Conservation (phyloP, 1,140 invertebrate genomes). For the Arctopsyche grandis region DNA sequence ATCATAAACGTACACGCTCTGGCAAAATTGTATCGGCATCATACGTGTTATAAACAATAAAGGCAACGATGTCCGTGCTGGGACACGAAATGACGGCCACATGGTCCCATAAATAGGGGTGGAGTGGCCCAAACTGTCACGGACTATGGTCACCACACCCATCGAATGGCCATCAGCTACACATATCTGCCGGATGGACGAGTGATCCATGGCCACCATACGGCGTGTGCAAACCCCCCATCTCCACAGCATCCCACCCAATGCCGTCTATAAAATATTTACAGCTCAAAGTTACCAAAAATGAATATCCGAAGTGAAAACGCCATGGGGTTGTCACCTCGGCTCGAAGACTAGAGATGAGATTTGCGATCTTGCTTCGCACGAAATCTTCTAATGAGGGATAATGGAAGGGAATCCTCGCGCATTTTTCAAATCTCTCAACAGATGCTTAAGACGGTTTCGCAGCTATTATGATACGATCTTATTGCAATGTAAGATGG, state of each 20-base stretch:
- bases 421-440: slow-evolving; percentile 22
- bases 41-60: not conserved
- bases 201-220: not conserved
- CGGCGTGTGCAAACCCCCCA: too few relatives aligned
- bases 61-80: not conserved
- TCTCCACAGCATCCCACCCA: too few relatives aligned
- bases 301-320: not conserved
- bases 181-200: not conserved
- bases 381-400: slow-evolving; percentile 1
- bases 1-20: not conserved
- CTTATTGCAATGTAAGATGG: slow-evolving; percentile 24
- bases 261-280: not conserved
- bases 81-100: not conserved
- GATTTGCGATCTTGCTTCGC: too few relatives aligned
- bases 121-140: slow-evolving; percentile 6
- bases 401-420: slow-evolving; percentile 23
- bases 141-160: not conserved
- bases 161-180: not conserved
- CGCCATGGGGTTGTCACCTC: not conserved
- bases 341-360: too few relatives aligned
- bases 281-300: not conserved
- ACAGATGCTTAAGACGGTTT: slow-evolving; percentile 26
- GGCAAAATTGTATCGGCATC: too few relatives aligned
- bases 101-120: not conserved
- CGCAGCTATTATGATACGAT: slow-evolving; percentile 16